Conservation (phyloP, 2,113 vertebrate genomes). For the Larimichthys polyactis region DNA sequence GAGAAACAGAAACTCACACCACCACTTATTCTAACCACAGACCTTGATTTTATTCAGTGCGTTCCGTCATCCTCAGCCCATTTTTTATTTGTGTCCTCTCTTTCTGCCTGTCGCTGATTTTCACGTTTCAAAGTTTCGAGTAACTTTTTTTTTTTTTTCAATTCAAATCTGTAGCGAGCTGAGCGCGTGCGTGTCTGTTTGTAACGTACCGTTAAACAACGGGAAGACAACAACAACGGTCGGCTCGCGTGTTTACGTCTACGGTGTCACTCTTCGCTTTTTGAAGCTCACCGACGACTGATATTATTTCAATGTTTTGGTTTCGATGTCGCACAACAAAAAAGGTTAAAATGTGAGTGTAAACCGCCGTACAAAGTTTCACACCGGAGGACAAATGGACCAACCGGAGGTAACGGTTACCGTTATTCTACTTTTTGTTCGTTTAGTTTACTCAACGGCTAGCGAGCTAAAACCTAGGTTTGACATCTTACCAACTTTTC, state of each 20-base stretch:
- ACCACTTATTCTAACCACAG: not conserved
- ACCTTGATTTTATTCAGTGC: not conserved
- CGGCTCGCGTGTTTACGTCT: not conserved
- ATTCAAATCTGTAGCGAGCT: not conserved
- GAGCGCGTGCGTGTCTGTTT: not conserved
- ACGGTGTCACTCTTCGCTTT: not conserved
- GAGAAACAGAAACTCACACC: not conserved
- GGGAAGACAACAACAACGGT: not conserved
- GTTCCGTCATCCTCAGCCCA: not conserved
- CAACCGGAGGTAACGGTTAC: constrained; percentile 47
- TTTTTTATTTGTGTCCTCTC: not conserved
- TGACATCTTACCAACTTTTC: not conserved
- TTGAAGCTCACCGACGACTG: not conserved
- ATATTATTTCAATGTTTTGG: not conserved
- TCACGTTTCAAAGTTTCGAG: not conserved
- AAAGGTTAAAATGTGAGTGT: not conserved
- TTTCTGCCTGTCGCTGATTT: not conserved
- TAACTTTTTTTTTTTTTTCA: too few species aligned
- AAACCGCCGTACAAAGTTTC: not conserved
- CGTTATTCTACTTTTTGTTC: not conserved
- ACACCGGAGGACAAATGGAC: constrained; percentile 40
- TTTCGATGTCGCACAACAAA: not conserved
- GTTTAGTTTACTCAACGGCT: not conserved
- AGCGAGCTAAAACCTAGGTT: too few species aligned
- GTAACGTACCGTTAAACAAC: not conserved